Percentiles rank a stretch among this genome's conserved stretches.
phyloP scores from a whole-genome alignment of 2,888 invertebrate genomes.

The Perdita meconis region DNA sequence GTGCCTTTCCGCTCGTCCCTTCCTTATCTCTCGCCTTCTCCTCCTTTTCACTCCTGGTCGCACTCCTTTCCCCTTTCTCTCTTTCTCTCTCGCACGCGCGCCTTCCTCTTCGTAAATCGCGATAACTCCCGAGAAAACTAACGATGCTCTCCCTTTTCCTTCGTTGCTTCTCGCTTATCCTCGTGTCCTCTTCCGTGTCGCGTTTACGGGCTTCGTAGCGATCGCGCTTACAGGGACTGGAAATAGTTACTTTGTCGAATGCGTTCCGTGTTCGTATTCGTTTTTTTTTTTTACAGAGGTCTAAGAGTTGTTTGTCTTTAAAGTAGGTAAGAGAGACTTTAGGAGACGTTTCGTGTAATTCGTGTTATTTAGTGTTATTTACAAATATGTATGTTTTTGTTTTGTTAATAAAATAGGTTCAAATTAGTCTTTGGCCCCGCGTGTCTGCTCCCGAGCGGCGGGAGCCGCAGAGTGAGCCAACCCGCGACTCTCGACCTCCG shows the following conservation, averaged over 20 bases:
- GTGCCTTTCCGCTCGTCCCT: conserved; percentile 19
- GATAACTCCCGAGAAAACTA: conserved; percentile 60
- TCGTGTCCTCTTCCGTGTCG: conserved; percentile 43
- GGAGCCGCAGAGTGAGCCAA: conserved; percentile 84
- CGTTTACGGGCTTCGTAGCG: conserved; percentile 59
- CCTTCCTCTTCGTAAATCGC: conserved; percentile 34
- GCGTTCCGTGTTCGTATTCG: conserved; percentile 56
- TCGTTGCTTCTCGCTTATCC: conserved; percentile 27
- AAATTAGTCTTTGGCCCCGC: conserved; percentile 83
- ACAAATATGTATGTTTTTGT: conserved; percentile 78
- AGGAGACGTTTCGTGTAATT: conserved; percentile 64
- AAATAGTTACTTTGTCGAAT: conserved; percentile 59
- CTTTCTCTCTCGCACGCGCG: conserved; percentile 17
- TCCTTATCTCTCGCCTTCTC: conserved; percentile 17
- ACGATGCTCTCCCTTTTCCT: conserved; percentile 36
- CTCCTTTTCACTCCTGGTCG: conserved; percentile 14
- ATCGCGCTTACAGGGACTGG: conserved; percentile 47
- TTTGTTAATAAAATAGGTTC: conserved; percentile 82
- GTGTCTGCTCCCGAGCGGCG: conserved; percentile 85
- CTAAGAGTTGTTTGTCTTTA: conserved; percentile 49
- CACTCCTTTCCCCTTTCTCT: conserved; percentile 34
- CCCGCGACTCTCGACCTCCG: conserved; percentile 79
- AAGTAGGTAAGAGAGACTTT: conserved; percentile 64
- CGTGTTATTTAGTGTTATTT: conserved; percentile 79
- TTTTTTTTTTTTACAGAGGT: conserved; percentile 58